Base-by-base conservation (phyloP, 1,140 invertebrate species). In the Drosophila chauvacae region DNA sequence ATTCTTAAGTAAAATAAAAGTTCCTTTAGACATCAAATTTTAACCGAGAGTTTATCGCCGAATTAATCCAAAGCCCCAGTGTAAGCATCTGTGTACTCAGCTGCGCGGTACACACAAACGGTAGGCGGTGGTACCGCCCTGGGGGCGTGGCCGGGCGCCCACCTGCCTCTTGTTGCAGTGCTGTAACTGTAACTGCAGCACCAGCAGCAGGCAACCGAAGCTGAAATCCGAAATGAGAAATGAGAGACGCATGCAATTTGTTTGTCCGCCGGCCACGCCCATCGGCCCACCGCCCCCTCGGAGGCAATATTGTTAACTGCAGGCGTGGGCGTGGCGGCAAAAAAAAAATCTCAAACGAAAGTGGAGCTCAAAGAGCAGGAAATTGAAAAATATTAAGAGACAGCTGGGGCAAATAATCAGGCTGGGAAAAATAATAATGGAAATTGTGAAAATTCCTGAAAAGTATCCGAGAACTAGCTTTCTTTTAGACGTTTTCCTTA, bases 231-330 rank as follows among this genome's bases (percentile, higher is more conserved):
- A 71, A 75, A 87, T 68, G 61, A 61, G 61, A 71, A 61, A 80
- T 62, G 65, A 65, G 65, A 84, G 79, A 65, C 84, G 80, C 64
- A 62, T 90, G 81, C 85, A 90, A 88, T 84, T 87, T 88, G 77
- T 72, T 73, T 80, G 70, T 41, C 60, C 62, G 44, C 20, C 42
- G 44, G 65, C 58, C 75, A 82, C 80, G 80, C 82, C 78, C 75
- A 26, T 26, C 45, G 14, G 20, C 20, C 20, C 44, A 47, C 20
- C 80, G 80, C 77, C 79, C 63, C 41, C 16, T 11, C 30, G 3
- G 4, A 61, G 74, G 64, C 78, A 70, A n/a, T 55, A 35, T 59
- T 64, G 59, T 82, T 65, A 51, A 55, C 69, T 55, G 35, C 55
- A 30, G 45, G 62, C 41, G 48, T 23, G 18, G 41, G 28, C 44